phyloP scores from a whole-genome alignment of 2,113 vertebrate genomes.

The Tiliqua scincoides region DNA sequence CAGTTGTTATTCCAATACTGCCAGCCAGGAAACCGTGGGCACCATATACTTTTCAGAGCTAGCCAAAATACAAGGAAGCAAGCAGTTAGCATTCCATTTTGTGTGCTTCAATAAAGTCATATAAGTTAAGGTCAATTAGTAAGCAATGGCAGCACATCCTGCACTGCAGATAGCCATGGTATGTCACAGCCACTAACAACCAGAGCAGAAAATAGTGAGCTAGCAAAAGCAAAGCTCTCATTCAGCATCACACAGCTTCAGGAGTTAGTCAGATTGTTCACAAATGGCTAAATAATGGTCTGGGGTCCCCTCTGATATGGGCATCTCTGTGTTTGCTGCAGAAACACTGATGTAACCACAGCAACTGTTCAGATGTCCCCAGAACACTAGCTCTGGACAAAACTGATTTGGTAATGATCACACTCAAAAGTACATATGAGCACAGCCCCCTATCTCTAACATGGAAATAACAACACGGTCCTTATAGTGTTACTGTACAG shows the following conservation, averaged over 20 bases:
- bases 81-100: neutral
- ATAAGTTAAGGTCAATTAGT: neutral
- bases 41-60: slow-evolving; percentile 17
- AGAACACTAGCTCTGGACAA: neutral
- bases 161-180: too few species aligned
- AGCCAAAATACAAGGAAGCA: neutral
- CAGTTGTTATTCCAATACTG: slow-evolving; percentile 20
- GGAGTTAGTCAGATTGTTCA: too few species aligned
- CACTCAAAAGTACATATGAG: neutral
- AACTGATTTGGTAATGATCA: neutral
- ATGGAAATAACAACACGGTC: neutral
- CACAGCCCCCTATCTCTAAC: neutral
- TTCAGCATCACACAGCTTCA: neutral
- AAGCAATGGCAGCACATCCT: too few species aligned
- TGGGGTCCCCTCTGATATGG: too few species aligned
- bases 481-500: neutral
- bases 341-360: too few species aligned
- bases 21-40: slow-evolving; percentile 31
- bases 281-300: too few species aligned
- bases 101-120: neutral
- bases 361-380: neutral
- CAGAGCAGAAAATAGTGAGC: too few species aligned
- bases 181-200: too few species aligned
- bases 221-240: too few species aligned
- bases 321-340: too few species aligned